A percentile compares a stretch with the other conserved stretches of the same genome.
Evolutionary conservation across 2,888 invertebrate genomes (phyloP).

Genomic region (Griposia aprilina): DNA sequence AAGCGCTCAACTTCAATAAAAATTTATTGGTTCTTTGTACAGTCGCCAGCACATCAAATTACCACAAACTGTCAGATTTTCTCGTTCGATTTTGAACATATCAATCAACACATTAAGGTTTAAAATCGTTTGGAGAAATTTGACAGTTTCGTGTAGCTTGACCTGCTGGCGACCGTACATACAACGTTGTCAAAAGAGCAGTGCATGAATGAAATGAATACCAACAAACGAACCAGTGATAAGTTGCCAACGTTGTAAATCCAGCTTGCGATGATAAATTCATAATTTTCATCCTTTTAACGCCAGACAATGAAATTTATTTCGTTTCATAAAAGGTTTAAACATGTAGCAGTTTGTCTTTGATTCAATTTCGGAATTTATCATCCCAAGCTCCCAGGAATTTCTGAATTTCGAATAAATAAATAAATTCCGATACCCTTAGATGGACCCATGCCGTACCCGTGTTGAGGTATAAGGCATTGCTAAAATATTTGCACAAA

Average conservation of each 20-base stretch:
- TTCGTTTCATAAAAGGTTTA: slow-evolving; percentile 45
- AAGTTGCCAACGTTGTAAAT: slow-evolving; percentile 43
- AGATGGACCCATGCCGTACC: slow-evolving; percentile 2
- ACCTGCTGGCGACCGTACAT: no score
- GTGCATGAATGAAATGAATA: slow-evolving; percentile 67
- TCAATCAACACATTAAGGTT: no score
- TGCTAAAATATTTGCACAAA: slow-evolving; percentile 25
- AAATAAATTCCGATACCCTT: slow-evolving; percentile 32
- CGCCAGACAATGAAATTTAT: slow-evolving; percentile 42
- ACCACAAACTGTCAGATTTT: no score
- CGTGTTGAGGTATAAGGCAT: slow-evolving; percentile 20
- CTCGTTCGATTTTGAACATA: no score
- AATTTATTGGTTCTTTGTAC: slow-evolving; percentile 70
- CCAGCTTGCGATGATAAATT: slow-evolving; percentile 45
- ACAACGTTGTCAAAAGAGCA: slow-evolving; percentile 43
- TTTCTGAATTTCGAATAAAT: slow-evolving; percentile 33
- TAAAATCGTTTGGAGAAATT: no score
- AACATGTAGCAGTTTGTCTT: slow-evolving; percentile 39
- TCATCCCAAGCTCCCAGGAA: slow-evolving; percentile 13
- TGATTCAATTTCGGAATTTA: slow-evolving; percentile 41
- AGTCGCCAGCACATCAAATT: no score
- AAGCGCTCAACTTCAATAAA: slow-evolving; percentile 60
- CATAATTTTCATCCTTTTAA: slow-evolving; percentile 54
- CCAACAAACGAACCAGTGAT: slow-evolving; percentile 44
- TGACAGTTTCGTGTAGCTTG: no score